phyloP scores from a whole-genome alignment of 1,140 invertebrate genomes.

The Ceratosolen fusciceps region DNA sequence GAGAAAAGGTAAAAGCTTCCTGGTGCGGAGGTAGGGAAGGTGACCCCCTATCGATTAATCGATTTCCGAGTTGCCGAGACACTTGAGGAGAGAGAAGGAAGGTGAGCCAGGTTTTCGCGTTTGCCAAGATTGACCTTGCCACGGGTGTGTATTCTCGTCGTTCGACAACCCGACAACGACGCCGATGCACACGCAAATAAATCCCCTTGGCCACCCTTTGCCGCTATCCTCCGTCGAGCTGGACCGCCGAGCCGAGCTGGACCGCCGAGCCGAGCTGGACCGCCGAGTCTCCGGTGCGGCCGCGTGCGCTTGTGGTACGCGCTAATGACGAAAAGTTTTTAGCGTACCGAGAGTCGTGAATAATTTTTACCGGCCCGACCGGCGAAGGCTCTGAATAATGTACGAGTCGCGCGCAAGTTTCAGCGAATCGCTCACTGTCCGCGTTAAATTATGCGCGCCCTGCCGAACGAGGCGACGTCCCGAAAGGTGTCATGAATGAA shows the following conservation, averaged over 20 bases:
- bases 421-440: background rate
- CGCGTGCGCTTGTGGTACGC: background rate
- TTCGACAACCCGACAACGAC: conserved; percentile 21
- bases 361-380: background rate
- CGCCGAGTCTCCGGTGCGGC: too few species aligned
- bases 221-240: background rate
- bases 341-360: background rate
- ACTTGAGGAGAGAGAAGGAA: conserved; percentile 1
- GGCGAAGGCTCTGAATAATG: background rate
- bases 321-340: conserved; percentile 15
- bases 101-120: background rate
- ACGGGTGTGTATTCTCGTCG: conserved; percentile 9
- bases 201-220: too few species aligned
- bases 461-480: background rate
- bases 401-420: background rate
- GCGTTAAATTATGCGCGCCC: background rate
- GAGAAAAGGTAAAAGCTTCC: background rate
- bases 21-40: background rate
- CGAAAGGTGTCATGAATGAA: background rate
- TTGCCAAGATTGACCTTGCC: conserved; percentile 5
- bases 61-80: background rate
- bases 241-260: background rate
- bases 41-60: conserved; percentile 42
- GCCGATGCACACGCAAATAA: background rate
- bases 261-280: background rate